Evolutionary conservation across 2,113 vertebrate species (phyloP), one percentile per base, ranked within the genome.

Genomic region (Lycaon pictus): DNA sequence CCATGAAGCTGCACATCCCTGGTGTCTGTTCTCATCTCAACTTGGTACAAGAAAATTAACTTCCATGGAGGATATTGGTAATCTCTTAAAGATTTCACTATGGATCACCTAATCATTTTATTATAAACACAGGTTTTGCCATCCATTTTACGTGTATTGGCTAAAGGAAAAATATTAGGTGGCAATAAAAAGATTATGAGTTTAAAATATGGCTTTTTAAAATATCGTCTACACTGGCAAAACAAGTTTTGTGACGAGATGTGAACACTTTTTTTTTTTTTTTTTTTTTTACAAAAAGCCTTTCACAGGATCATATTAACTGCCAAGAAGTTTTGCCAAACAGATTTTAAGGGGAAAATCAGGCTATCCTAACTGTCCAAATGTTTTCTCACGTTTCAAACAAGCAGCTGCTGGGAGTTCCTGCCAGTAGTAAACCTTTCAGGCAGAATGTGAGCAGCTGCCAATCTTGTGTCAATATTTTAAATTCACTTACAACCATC

Each of bases 381-480:
- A 97, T 98, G 97, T 98, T 98, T 98, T 97, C 96, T 97, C 96
- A 98, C 88, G 82, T 98, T 97, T 98, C 97, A 90, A 93, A 87
- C 81, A 94, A 96, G 97, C 97, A 98, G 97, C 98, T 98, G 97
- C 90, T 71, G 43, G 48, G 84, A 97, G 88, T 95, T 93, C 92
- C 69, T 98, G 97, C 94, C 98, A 98, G 97, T 63, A 94, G 92
- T 88, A 95, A 97, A 98, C 97, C 97, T 98, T 97, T 96, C 81
- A 97, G 97, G 84, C 97, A 94, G 95, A 95, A 86, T 96, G 72
- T 94, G 97, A 97, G 95, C 94, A 95, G 90, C 95, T 97, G 97
- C 94, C 98, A 97, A 97, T 97, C 97, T 97, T 87, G 84, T 98
- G 97, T 98, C 97, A 98, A 98, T 98, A 97, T 98, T 98, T 97